Conservation (phyloP, 2,797 vertebrate species). For the Huso huso region DNA sequence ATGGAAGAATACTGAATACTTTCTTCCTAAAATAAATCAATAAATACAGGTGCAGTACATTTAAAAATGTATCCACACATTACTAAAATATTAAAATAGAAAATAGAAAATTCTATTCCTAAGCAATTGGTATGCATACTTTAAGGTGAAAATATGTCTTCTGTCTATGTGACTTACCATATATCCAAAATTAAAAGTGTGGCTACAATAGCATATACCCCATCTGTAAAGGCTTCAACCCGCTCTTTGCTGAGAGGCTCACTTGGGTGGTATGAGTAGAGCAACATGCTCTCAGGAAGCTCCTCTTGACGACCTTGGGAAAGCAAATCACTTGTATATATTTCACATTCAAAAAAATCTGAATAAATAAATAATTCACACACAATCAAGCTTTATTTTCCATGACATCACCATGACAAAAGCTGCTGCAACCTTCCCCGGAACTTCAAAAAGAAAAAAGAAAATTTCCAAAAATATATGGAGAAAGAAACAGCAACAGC, state of each 20-base stretch:
- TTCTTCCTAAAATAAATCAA: neutral
- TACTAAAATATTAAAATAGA: neutral
- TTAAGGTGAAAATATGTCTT: neutral
- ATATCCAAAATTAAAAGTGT: conserved; percentile 91
- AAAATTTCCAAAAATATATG: too few relatives aligned
- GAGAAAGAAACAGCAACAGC: too few relatives aligned
- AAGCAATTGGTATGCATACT: neutral
- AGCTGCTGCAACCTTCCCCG: conserved; percentile 1
- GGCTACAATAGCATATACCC: conserved; percentile 89
- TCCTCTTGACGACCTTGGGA: conserved; percentile 55
- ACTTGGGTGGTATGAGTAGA: conserved; percentile 70
- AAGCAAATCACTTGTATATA: neutral
- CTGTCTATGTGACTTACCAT: conserved; percentile 54
- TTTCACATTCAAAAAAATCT: too few relatives aligned
- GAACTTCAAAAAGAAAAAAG: neutral
- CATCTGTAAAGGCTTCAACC: conserved; percentile 87
- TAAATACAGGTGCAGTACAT: neutral
- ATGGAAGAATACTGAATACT: neutral
- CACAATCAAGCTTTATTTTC: neutral
- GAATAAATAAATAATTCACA: neutral
- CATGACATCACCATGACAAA: neutral
- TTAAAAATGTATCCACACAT: too few relatives aligned
- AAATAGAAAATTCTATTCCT: neutral
- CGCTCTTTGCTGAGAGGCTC: conserved; percentile 86
- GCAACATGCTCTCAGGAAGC: conserved; percentile 52